Base-by-base conservation (phyloP, 1,140 invertebrate species). In the Anadara kagoshimensis region DNA sequence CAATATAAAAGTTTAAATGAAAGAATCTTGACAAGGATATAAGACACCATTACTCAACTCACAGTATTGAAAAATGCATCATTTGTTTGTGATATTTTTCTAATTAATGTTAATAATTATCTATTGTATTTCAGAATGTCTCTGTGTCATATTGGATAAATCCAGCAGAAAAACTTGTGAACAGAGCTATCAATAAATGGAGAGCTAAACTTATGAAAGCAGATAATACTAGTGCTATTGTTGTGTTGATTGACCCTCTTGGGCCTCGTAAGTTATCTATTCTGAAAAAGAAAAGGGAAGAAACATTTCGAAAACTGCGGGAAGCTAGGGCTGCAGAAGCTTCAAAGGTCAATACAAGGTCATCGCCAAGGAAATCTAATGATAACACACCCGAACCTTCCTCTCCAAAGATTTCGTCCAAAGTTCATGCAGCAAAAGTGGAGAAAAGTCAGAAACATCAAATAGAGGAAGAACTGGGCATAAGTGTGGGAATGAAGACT, bases 141-240 rank as follows among this genome's bases (percentile, higher is more conserved):
- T 69, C 83, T 29, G 76, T 85, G 18, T 86, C 80, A 41, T 85
- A 85, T 56, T 86, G 85, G 84, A 85, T 82, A 57, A 98, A 98
- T 90, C 96, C 96, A 0, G 96, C 96, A 16, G 96, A 96, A 86
- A 93, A 93, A 75, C 89, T 98, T 58, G 97, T 98, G 0, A 95
- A 97, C 83, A 91, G 92, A 76, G 96, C 96, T 26, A 89, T 98
- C 5, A 93, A 94, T 74, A 88, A 85, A 66, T 92, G 91, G 88
- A 80, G 83, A 53, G 80, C 85, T 20, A 95, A 95, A 92, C 92
- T 94, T 83, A 93, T 98, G 91, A 92, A 96, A 44, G 96, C 97
- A 12, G 97, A 99, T 89, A 99, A 99, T 87, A 98, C 96, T 4
- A 97, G 95, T 65, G 96, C 96, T 54, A 94, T 98, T 8, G 97